These are phyloP conservation scores for Drosophila eohydei DNA, from an alignment of 2,888 invertebrate species.

Conservation along the genomic window DNA sequence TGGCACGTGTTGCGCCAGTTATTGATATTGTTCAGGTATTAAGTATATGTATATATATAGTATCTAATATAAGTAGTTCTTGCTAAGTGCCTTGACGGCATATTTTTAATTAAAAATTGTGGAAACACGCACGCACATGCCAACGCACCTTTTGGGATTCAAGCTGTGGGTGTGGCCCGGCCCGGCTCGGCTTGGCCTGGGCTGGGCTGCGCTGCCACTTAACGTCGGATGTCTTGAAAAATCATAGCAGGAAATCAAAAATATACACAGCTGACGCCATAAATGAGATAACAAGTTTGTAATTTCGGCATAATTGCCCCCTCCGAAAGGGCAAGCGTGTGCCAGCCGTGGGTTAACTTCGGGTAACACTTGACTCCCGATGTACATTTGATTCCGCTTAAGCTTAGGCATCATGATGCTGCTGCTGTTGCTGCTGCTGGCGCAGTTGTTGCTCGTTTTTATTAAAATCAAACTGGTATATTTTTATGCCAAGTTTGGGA, in stretches of 20 bases:
- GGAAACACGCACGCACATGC: slow-evolving; percentile 21
- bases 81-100: slow-evolving; percentile 5
- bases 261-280: slow-evolving; percentile 69
- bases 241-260: slow-evolving; percentile 71
- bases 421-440: slow-evolving; percentile 9
- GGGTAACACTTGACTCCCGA: slow-evolving; percentile 21
- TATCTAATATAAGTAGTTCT: slow-evolving; percentile 30
- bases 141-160: slow-evolving; percentile 33
- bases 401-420: background rate
- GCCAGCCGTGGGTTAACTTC: slow-evolving; percentile 19
- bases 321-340: slow-evolving; percentile 2
- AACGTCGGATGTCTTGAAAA: slow-evolving; percentile 16
- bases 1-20: slow-evolving; percentile 30
- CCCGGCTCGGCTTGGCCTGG: background rate
- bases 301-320: slow-evolving; percentile 72
- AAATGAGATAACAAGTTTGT: slow-evolving; percentile 79
- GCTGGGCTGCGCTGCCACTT: background rate
- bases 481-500: slow-evolving; percentile 34
- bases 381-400: slow-evolving; percentile 44
- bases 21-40: slow-evolving; percentile 42
- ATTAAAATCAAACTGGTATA: slow-evolving; percentile 49
- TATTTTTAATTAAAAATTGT: slow-evolving; percentile 54
- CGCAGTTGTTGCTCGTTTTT: slow-evolving; percentile 51
- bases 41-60: background rate
- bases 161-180: background rate